These are phyloP conservation scores for Crioceris asparagi DNA, from an alignment of 2,888 invertebrate genomes.

Conservation along the genomic window DNA sequence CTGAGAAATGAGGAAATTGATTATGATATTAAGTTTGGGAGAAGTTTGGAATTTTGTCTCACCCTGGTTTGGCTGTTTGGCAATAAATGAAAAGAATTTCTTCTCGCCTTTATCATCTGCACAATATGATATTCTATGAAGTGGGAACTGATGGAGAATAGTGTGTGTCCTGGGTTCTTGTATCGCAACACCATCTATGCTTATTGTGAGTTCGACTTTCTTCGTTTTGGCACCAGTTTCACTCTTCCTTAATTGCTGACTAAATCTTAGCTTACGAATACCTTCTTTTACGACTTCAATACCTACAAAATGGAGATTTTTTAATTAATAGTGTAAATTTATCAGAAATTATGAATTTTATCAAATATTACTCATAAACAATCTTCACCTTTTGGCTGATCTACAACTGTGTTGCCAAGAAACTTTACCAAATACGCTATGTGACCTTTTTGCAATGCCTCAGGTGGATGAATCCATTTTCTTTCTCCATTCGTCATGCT, in stretches of 20 bases:
- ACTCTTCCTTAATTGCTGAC: slow-evolving; percentile 82
- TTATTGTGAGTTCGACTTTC: slow-evolving; percentile 92
- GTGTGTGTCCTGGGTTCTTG: slow-evolving; percentile 64
- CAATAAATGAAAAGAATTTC: slow-evolving; percentile 92
- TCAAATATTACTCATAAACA: background rate
- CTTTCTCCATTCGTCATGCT: slow-evolving; percentile 35
- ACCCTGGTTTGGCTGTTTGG: slow-evolving; percentile 53
- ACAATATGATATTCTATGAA: slow-evolving; percentile 97
- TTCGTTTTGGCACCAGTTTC: slow-evolving; percentile 84
- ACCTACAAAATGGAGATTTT: slow-evolving; percentile 35
- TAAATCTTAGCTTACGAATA: slow-evolving; percentile 89
- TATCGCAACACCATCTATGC: slow-evolving; percentile 92
- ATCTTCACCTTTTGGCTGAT: slow-evolving; percentile 86
- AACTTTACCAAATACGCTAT: slow-evolving; percentile 98
- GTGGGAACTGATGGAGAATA: slow-evolving; percentile 88
- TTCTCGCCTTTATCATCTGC: slow-evolving; percentile 98
- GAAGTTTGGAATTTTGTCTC: slow-evolving; percentile 12
- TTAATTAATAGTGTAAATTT: background rate
- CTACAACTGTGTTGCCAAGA: slow-evolving; percentile 89
- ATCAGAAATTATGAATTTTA: background rate
- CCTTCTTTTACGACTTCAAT: slow-evolving; percentile 97
- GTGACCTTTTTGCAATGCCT: slow-evolving; percentile 86
- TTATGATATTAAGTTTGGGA: too few relatives aligned
- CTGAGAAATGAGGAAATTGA: too few relatives aligned
- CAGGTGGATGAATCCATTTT: slow-evolving; percentile 91